Evolutionary conservation across 2,888 invertebrate genomes (phyloP).

Genomic region (Neria commutata): DNA sequence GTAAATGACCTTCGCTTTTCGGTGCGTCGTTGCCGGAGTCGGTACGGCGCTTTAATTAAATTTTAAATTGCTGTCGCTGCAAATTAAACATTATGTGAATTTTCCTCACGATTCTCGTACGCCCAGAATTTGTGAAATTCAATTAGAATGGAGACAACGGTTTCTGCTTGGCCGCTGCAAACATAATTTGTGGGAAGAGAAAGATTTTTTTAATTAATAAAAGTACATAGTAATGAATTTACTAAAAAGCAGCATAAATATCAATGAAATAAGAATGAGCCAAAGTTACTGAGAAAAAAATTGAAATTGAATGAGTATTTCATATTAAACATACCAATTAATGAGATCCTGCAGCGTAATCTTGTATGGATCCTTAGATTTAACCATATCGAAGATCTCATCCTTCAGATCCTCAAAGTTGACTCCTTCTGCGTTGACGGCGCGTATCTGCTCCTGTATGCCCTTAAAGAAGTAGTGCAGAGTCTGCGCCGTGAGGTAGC

Average conservation of each 20-base stretch:
- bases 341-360: conserved; percentile 89
- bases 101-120: conserved; percentile 87
- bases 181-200: not conserved
- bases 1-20: not conserved
- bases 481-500: conserved; percentile 88
- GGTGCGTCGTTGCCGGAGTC: not conserved
- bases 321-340: conserved; percentile 66
- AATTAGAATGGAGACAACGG: conserved; percentile 89
- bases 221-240: too few species aligned
- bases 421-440: conserved; percentile 87
- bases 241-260: conserved; percentile 19
- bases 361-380: conserved; percentile 80
- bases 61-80: conserved; percentile 23
- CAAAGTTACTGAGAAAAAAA: conserved; percentile 10
- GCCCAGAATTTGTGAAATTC: conserved; percentile 97
- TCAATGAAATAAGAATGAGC: conserved; percentile 13
- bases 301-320: conserved; percentile 7
- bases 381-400: conserved; percentile 98
- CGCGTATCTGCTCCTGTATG: conserved; percentile 88
- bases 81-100: conserved; percentile 52
- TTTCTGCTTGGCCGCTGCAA: conserved; percentile 88
- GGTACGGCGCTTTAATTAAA: conserved; percentile 42
- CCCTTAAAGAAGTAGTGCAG: conserved; percentile 94
- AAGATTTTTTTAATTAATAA: too few species aligned
- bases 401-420: conserved; percentile 94